Conservation (phyloP, 2,797 vertebrate species). For the Furcifer pardalis region DNA sequence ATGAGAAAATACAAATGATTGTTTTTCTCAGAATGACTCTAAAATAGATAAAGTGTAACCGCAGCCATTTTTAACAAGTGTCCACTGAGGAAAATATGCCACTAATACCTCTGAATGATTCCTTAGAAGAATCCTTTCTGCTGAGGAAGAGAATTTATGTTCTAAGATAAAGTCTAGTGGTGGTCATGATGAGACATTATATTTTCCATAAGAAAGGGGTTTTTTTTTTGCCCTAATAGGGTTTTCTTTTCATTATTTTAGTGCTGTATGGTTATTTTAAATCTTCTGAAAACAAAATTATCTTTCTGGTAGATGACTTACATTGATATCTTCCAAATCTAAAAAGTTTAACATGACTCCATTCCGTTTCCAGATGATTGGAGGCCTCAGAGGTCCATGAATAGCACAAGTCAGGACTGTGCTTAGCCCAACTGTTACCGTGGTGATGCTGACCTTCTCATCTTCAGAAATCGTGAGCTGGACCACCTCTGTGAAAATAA, state of each 20-base stretch:
- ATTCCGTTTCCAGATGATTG: slow-evolving; percentile 93
- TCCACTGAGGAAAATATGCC: not conserved
- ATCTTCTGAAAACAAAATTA: fast-evolving
- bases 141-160: not conserved
- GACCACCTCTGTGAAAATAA: slow-evolving; percentile 85
- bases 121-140: not conserved
- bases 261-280: not conserved
- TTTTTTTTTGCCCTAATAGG: not conserved
- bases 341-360: slow-evolving; percentile 90
- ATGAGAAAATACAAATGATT: not conserved
- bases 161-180: not conserved
- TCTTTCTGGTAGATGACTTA: slow-evolving; percentile 71
- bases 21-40: not conserved
- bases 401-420: slow-evolving; percentile 88
- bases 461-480: slow-evolving; percentile 87
- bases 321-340: slow-evolving; percentile 94
- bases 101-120: too few relatives aligned
- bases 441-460: slow-evolving; percentile 82
- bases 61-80: not conserved
- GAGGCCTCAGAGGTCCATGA: slow-evolving; percentile 87
- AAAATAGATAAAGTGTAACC: not conserved
- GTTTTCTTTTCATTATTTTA: not conserved
- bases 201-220: not conserved
- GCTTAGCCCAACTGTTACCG: slow-evolving; percentile 92
- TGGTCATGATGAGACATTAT: not conserved